These are phyloP conservation scores for Pseudeuparius sepicola DNA, from an alignment of 2,888 invertebrate species.

Conservation along the genomic window DNA sequence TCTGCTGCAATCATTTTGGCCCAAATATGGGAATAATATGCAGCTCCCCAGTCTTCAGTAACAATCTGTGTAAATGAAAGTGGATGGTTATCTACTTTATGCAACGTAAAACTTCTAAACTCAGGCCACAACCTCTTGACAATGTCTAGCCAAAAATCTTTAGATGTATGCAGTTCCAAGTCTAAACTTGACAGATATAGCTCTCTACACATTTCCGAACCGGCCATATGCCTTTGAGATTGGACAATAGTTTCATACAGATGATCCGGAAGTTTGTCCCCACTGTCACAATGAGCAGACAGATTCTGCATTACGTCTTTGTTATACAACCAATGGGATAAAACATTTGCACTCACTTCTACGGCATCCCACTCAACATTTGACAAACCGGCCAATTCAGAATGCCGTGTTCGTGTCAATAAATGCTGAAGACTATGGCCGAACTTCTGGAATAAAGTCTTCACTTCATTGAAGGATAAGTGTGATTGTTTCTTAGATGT, in stretches of 20 bases:
- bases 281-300: conserved; percentile 65
- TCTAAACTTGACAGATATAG: conserved; percentile 76
- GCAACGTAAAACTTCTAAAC: conserved; percentile 64
- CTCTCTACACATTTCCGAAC: conserved; percentile 68
- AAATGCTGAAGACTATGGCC: conserved; percentile 82
- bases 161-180: conserved; percentile 65
- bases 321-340: conserved; percentile 72
- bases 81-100: conserved; percentile 73
- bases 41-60: conserved; percentile 73
- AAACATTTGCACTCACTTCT: conserved; percentile 71
- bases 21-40: conserved; percentile 80
- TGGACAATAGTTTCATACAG: conserved; percentile 53
- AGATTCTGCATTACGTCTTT: conserved; percentile 41
- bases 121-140: conserved; percentile 70
- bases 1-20: conserved; percentile 86
- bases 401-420: conserved; percentile 69
- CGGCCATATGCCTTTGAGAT: conserved; percentile 64
- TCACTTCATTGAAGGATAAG: conserved; percentile 66
- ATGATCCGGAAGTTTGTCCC: conserved; percentile 58
- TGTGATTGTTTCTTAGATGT: conserved; percentile 53
- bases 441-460: conserved; percentile 71
- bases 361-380: conserved; percentile 93
- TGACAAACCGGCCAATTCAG: conserved; percentile 74
- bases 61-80: conserved; percentile 79
- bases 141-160: conserved; percentile 74